Conservation (phyloP, 2,113 vertebrate genomes). For the Bungarus multicinctus region DNA sequence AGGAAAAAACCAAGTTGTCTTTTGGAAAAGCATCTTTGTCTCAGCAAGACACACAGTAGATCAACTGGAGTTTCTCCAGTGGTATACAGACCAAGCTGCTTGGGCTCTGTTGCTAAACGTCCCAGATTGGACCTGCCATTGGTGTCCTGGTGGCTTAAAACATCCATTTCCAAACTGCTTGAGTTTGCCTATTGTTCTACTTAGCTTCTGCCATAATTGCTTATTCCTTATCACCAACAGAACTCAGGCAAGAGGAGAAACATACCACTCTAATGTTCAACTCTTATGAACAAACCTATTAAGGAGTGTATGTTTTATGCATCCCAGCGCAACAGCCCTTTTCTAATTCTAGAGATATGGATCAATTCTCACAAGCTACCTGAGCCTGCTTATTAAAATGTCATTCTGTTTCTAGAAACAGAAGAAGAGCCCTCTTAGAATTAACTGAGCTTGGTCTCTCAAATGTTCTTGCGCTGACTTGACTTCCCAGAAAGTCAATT, state of each 20-base stretch:
- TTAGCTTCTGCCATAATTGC: conserved; percentile 1
- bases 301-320: conserved; percentile 1
- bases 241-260: conserved; percentile 17
- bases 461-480: neutral
- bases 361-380: conserved; percentile 8
- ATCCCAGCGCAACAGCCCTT: neutral
- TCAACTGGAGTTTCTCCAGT: neutral
- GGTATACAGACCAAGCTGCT: too few relatives aligned
- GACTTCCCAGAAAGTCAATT: neutral
- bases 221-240: conserved; percentile 4
- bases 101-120: neutral
- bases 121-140: neutral
- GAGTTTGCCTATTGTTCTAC: neutral
- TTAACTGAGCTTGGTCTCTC: neutral
- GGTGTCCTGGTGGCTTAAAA: neutral
- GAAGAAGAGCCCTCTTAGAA: neutral
- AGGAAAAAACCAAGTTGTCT: neutral
- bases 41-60: neutral
- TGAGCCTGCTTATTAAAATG: conserved; percentile 16
- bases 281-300: neutral
- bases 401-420: neutral
- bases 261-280: conserved; percentile 22
- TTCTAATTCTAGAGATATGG: conserved; percentile 12
- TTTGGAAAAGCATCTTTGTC: neutral
- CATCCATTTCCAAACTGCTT: neutral